These are phyloP conservation scores for Pseudococcus jackbeardsleyi DNA, from an alignment of 2,888 invertebrate genomes.

Conservation along the genomic window DNA sequence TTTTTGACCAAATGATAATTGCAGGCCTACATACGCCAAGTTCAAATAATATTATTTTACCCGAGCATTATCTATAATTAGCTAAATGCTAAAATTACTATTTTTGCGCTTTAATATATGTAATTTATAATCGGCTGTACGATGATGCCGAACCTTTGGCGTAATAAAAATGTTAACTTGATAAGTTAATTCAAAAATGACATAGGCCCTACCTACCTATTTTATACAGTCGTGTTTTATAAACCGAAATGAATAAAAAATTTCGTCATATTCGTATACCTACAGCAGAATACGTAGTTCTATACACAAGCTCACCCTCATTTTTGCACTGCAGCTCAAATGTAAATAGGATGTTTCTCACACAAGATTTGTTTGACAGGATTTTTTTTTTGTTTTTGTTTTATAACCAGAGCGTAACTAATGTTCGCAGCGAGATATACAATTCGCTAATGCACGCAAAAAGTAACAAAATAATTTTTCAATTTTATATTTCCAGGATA, in stretches of 20 bases:
- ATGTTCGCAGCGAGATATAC: slow-evolving; percentile 8
- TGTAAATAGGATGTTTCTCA: slow-evolving; percentile 5
- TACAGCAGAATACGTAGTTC: too few relatives aligned
- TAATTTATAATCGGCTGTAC: too few relatives aligned
- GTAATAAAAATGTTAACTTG: not conserved
- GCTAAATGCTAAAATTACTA: not conserved
- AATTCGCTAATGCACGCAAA: slow-evolving; percentile 2
- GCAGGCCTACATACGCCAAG: not conserved
- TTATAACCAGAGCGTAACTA: slow-evolving; percentile 20
- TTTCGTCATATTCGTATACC: not conserved
- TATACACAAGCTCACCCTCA: not conserved
- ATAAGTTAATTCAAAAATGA: not conserved
- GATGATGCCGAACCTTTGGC: too few relatives aligned
- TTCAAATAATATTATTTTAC: not conserved
- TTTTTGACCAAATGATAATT: not conserved
- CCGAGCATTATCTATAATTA: not conserved
- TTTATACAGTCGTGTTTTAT: too few relatives aligned
- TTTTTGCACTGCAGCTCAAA: not conserved
- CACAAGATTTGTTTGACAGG: not conserved
- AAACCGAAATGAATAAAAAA: not conserved
- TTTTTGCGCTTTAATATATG: not conserved
- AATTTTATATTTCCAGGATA: not conserved
- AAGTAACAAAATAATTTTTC: not conserved
- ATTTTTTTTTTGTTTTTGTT: not conserved
- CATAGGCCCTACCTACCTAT: too few relatives aligned